Conservation (phyloP, 2,888 invertebrate genomes). For the Beris chalybata region DNA sequence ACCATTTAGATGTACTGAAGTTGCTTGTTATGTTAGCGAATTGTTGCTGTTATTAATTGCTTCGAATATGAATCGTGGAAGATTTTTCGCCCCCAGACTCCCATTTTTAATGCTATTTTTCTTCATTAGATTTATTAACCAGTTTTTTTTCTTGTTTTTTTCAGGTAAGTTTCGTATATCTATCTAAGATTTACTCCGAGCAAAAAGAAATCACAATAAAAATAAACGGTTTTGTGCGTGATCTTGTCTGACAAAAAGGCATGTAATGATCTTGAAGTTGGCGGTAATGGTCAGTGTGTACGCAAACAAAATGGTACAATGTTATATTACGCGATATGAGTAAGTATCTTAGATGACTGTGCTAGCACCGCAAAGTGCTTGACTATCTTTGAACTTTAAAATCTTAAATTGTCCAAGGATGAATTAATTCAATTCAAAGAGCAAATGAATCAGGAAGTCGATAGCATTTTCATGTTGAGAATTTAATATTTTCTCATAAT, state of each 20-base stretch:
- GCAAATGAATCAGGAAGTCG: slow-evolving; percentile 12
- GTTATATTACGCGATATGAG: too few species aligned
- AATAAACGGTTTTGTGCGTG: background rate
- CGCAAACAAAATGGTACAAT: slow-evolving; percentile 5
- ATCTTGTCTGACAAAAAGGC: slow-evolving; percentile 4
- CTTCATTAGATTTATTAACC: background rate
- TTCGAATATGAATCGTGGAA: too few species aligned
- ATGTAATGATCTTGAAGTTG: slow-evolving; percentile 20
- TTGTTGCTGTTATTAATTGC: too few species aligned
- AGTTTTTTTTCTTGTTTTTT: background rate
- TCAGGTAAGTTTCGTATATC: slow-evolving; percentile 8
- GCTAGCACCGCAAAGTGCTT: background rate
- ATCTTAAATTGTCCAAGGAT: slow-evolving; percentile 13
- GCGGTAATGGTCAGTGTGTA: slow-evolving; percentile 6
- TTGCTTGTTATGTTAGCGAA: too few species aligned
- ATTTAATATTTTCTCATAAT: too few species aligned
- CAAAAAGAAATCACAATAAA: background rate
- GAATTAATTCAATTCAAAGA: slow-evolving; percentile 8
- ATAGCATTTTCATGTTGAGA: background rate
- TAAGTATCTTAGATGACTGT: too few species aligned
- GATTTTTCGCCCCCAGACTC: too few species aligned
- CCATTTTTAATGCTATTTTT: too few species aligned
- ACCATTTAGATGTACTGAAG: too few species aligned
- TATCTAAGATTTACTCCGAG: too few species aligned
- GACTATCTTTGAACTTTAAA: slow-evolving; percentile 8